These are phyloP conservation scores for Distichodus sexfasciatus DNA, from an alignment of 2,797 vertebrate species.

Conservation along the genomic window DNA sequence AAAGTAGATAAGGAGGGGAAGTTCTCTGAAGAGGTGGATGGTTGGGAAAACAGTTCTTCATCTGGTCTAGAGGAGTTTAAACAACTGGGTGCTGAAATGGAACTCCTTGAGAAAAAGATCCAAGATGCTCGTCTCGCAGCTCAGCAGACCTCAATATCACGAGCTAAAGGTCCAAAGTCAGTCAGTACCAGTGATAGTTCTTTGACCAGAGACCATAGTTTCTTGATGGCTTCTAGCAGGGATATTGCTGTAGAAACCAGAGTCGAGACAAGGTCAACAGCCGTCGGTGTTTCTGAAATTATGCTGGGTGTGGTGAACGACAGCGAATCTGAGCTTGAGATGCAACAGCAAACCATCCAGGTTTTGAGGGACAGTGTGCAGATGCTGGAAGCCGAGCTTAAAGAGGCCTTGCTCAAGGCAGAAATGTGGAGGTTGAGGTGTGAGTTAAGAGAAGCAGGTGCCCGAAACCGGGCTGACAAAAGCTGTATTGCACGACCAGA, in stretches of 20 bases:
- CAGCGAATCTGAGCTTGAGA: conserved; percentile 80
- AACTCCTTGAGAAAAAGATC: conserved; percentile 82
- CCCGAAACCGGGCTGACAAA: conserved; percentile 84
- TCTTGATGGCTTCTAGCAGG: conserved; percentile 54
- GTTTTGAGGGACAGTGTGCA: conserved; percentile 84
- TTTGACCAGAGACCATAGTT: conserved; percentile 54
- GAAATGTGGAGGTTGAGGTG: conserved; percentile 91
- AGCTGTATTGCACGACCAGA: conserved; percentile 69
- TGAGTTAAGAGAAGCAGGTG: conserved; percentile 86
- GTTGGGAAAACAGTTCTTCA: conserved; percentile 61
- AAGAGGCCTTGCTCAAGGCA: conserved; percentile 85
- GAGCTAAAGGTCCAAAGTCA: conserved; percentile 62
- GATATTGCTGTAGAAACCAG: conserved; percentile 71
- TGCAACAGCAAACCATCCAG: conserved; percentile 85
- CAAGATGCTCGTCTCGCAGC: conserved; percentile 73
- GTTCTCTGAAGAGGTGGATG: conserved; percentile 60
- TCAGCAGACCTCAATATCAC: conserved; percentile 42
- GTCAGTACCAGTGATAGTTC: conserved; percentile 66
- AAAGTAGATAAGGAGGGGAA: conserved; percentile 38
- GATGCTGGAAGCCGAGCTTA: conserved; percentile 86
- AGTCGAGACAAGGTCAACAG: conserved; percentile 67
- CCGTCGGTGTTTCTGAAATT: conserved; percentile 80
- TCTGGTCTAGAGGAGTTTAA: conserved; percentile 79
- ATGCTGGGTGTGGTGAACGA: conserved; percentile 80
- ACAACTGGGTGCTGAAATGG: conserved; percentile 84